These are phyloP conservation scores for Smutsia gigantea DNA, from an alignment of 2,797 vertebrate species.

Conservation along the genomic window DNA sequence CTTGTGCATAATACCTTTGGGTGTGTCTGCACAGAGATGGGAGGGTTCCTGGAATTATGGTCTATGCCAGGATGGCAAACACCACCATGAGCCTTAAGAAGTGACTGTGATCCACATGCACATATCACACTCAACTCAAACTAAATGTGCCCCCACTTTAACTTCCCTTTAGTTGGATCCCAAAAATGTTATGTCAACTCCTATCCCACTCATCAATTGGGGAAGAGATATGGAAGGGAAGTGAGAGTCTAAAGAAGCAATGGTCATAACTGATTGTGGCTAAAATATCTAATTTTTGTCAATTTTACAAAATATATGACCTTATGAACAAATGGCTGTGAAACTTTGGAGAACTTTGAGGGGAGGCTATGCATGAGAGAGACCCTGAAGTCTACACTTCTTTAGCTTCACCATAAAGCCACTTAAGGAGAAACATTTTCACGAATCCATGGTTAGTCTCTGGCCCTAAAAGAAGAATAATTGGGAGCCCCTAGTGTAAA, in stretches of 20 bases:
- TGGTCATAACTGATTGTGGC: neutral
- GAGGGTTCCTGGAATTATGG: neutral
- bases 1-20: neutral
- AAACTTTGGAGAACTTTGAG: neutral
- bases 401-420: neutral
- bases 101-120: too few relatives aligned
- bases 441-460: neutral
- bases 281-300: neutral
- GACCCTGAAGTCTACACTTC: neutral
- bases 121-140: neutral
- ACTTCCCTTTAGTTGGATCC: neutral
- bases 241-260: neutral
- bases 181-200: neutral
- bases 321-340: neutral
- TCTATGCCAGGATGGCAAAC: neutral
- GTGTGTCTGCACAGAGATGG: neutral
- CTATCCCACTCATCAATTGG: neutral
- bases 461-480: neutral
- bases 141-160: neutral
- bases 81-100: neutral
- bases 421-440: neutral
- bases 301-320: neutral
- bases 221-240: neutral
- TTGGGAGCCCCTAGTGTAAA: neutral
- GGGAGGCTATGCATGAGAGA: neutral